phyloP scores from a whole-genome alignment of 2,888 invertebrate genomes.

The Athalia circularis region DNA sequence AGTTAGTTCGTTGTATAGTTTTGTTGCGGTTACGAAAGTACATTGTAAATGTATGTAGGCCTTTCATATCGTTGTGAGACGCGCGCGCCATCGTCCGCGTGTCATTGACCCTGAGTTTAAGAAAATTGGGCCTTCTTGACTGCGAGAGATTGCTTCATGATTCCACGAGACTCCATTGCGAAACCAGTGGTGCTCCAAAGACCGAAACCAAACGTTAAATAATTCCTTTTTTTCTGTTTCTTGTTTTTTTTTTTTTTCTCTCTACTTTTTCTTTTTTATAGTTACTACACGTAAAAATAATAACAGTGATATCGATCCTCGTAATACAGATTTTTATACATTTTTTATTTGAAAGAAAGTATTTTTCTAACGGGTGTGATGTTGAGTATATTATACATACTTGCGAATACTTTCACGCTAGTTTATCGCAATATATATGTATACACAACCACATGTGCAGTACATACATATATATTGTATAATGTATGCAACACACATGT shows the following conservation, averaged over 20 bases:
- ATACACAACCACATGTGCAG: too few species aligned
- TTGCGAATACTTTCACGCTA: background rate
- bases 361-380: too few species aligned
- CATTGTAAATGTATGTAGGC: background rate
- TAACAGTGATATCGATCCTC: too few species aligned
- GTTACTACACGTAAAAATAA: too few species aligned
- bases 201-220: background rate
- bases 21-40: conserved; percentile 3
- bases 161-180: conserved; percentile 41
- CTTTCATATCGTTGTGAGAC: conserved; percentile 7
- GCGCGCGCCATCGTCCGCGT: conserved; percentile 7
- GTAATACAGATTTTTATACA: too few species aligned
- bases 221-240: background rate
- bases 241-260: background rate
- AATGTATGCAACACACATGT: background rate
- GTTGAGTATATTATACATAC: background rate
- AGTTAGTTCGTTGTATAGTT: too few species aligned
- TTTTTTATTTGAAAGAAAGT: too few species aligned
- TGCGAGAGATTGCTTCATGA: conserved; percentile 31
- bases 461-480: too few species aligned
- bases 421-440: background rate
- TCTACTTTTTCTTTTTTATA: background rate
- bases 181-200: background rate
- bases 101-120: conserved; percentile 43
- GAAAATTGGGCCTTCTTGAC: conserved; percentile 1